These are phyloP conservation scores for Cranoglanis bouderius DNA, from an alignment of 2,113 vertebrate genomes.

Conservation along the genomic window DNA sequence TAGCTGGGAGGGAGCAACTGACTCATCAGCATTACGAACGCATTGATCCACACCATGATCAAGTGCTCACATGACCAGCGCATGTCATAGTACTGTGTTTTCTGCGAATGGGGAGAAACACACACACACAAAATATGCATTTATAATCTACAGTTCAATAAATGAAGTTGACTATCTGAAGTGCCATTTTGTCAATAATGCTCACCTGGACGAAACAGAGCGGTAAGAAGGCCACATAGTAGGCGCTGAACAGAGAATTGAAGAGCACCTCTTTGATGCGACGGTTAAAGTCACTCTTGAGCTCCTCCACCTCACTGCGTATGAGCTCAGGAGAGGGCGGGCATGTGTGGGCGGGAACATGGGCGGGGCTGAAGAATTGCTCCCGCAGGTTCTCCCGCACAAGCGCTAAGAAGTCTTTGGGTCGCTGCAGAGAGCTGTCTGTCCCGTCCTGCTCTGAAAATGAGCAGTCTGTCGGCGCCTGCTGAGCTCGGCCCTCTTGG, in stretches of 20 bases:
- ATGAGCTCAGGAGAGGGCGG: constrained; percentile 93
- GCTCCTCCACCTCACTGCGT: constrained; percentile 93
- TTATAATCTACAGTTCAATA: not conserved
- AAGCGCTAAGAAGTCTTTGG: constrained; percentile 90
- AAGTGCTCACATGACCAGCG: constrained; percentile 99
- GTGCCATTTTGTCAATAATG: not conserved
- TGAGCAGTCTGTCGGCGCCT: constrained; percentile 79
- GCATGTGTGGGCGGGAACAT: constrained; percentile 91
- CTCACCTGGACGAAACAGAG: constrained; percentile 97
- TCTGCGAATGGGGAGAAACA: constrained; percentile 75
- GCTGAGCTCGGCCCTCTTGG: constrained; percentile 85
- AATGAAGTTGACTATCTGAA: too few relatives aligned
- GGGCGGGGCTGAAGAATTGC: constrained; percentile 85
- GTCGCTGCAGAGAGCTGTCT: constrained; percentile 80
- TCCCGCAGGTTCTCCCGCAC: constrained; percentile 90
- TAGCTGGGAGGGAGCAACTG: constrained; percentile 95
- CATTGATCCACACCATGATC: constrained; percentile 99
- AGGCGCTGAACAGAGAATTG: constrained; percentile 98
- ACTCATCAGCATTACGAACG: constrained; percentile 98
- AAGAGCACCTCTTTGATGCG: constrained; percentile 99
- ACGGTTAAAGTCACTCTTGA: constrained; percentile 97
- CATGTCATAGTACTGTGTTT: constrained; percentile 99
- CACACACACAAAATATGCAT: not conserved
- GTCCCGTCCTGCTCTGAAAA: constrained; percentile 82
- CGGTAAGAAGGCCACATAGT: constrained; percentile 96